Evolutionary conservation across 2,888 invertebrate genomes (phyloP).

Genomic region (Isotomurus palustris): DNA sequence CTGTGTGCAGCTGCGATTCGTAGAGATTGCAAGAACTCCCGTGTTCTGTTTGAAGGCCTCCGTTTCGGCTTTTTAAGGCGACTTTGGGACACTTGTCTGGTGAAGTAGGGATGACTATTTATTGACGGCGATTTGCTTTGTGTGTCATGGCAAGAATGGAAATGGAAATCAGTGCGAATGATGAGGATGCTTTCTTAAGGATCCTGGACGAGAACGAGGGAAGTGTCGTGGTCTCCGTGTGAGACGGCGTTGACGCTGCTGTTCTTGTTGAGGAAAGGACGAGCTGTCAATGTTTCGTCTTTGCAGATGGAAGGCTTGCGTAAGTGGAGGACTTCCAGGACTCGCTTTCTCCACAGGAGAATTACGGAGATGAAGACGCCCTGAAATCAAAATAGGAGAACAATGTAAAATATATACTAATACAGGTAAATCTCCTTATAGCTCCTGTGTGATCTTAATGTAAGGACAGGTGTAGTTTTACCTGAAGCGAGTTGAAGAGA

Average conservation of each 20-base stretch:
- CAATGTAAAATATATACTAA: neutral
- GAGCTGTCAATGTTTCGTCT: constrained; percentile 43
- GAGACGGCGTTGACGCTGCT: constrained; percentile 9
- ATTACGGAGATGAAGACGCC: constrained; percentile 45
- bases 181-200: no score
- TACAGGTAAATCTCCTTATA: neutral
- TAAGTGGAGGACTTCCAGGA: constrained; percentile 42
- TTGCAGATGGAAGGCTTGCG: constrained; percentile 42
- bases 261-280: constrained; percentile 37
- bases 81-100: neutral
- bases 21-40: neutral
- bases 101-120: neutral
- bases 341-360: constrained; percentile 44
- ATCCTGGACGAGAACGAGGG: constrained; percentile 42
- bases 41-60: neutral
- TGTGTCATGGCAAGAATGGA: constrained; percentile 7
- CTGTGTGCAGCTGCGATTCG: no score
- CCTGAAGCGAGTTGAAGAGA: constrained; percentile 43
- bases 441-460: no score
- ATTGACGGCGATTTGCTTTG: neutral
- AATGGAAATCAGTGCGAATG: no score
- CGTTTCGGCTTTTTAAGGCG: neutral
- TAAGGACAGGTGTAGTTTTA: constrained; percentile 3
- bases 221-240: constrained; percentile 37
- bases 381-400: constrained; percentile 21